Percentiles rank a stretch among this genome's conserved stretches.
Conservation (phyloP, 2,888 invertebrate species). For the Phania funesta region DNA sequence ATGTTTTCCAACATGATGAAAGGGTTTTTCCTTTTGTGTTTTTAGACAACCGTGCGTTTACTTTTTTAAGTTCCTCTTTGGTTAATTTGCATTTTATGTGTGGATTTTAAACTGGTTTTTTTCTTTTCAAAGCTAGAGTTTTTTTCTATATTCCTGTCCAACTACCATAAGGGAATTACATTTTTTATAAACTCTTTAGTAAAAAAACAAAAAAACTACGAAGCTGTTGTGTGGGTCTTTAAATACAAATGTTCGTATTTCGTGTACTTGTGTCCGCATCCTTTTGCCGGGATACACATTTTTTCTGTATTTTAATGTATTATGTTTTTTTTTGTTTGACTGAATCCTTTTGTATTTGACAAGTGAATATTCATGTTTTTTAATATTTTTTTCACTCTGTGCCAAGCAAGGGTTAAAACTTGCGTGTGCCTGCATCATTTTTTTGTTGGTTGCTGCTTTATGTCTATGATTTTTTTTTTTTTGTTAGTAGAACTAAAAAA, state of each 20-base stretch:
- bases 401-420: conserved; percentile 76
- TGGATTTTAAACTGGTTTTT: conserved; percentile 19
- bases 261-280: neutral
- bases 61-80: conserved; percentile 67
- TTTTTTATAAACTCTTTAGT: conserved; percentile 29
- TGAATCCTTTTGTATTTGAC: conserved; percentile 74
- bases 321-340: conserved; percentile 45
- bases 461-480: conserved; percentile 34
- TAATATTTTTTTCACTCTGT: conserved; percentile 30
- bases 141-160: neutral
- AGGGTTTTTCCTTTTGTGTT: conserved; percentile 71
- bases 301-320: conserved; percentile 48
- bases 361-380: conserved; percentile 79
- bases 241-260: conserved; percentile 63
- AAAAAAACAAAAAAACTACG: conserved; percentile 5
- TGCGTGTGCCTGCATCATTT: conserved; percentile 69
- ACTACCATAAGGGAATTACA: conserved; percentile 17
- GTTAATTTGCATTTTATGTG: conserved; percentile 79
- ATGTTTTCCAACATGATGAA: conserved; percentile 63
- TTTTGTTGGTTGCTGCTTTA: conserved; percentile 13
- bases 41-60: conserved; percentile 65
- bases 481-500: conserved; percentile 71
- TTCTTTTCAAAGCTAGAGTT: conserved; percentile 45
- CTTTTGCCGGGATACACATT: conserved; percentile 48
- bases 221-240: conserved; percentile 63